These are phyloP conservation scores for Beaufortia kweichowensis DNA, from an alignment of 2,113 vertebrate genomes.

Conservation along the genomic window DNA sequence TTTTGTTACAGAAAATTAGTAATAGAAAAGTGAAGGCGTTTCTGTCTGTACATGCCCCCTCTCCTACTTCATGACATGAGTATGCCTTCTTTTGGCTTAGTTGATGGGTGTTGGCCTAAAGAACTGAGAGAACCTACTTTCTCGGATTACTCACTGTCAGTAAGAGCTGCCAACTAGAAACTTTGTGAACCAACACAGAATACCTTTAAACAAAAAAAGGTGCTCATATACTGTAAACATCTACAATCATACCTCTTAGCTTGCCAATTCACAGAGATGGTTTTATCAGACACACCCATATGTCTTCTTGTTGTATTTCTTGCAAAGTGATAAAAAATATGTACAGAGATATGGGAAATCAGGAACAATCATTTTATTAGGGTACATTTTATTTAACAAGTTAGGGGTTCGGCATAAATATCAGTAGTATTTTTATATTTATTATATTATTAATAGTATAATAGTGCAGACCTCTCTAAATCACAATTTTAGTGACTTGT, in stretches of 20 bases:
- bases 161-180: background rate
- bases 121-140: slow-evolving; percentile 2
- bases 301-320: too few relatives aligned
- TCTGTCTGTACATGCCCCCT: slow-evolving; percentile 26
- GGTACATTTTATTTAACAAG: too few relatives aligned
- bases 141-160: slow-evolving; percentile 26
- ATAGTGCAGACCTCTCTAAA: too few relatives aligned
- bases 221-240: slow-evolving; percentile 6
- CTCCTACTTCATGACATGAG: slow-evolving; percentile 1
- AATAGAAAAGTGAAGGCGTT: background rate
- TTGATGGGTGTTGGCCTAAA: slow-evolving; percentile 26
- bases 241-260: background rate
- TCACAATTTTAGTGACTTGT: too few relatives aligned
- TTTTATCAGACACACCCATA: slow-evolving; percentile 7
- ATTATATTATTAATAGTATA: too few relatives aligned
- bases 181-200: background rate
- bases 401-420: too few relatives aligned
- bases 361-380: background rate
- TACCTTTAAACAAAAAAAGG: background rate
- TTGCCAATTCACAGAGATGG: background rate
- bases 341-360: background rate
- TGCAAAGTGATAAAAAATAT: background rate
- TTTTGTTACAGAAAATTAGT: background rate
- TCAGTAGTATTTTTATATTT: too few relatives aligned
- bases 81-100: background rate